These are phyloP conservation scores for Phania funesta DNA, from an alignment of 2,888 invertebrate genomes.

Conservation along the genomic window DNA sequence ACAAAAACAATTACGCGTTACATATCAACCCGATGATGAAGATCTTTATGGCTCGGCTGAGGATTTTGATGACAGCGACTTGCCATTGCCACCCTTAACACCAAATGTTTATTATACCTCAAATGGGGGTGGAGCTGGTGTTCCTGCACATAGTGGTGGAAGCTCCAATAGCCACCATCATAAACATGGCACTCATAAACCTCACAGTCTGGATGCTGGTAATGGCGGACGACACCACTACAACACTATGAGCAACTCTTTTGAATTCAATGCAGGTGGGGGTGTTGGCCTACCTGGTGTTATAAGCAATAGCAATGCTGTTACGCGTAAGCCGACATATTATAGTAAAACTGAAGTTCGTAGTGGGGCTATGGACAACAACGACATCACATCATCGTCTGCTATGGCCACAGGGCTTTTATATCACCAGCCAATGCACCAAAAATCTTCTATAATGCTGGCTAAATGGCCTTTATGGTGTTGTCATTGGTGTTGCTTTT, in stretches of 20 bases:
- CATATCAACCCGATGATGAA: constrained; percentile 83
- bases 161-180: constrained; percentile 50
- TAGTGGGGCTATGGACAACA: constrained; percentile 74
- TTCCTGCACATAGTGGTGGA: constrained; percentile 8
- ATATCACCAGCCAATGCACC: constrained; percentile 43
- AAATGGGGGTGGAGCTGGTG: constrained; percentile 64
- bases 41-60: constrained; percentile 88
- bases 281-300: constrained; percentile 64
- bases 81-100: constrained; percentile 75
- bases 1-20: constrained; percentile 79
- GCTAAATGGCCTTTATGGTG: constrained; percentile 58
- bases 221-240: constrained; percentile 70
- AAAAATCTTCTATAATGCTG: constrained; percentile 45
- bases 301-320: constrained; percentile 70
- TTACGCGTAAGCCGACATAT: constrained; percentile 79
- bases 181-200: constrained; percentile 65
- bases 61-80: constrained; percentile 83
- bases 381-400: constrained; percentile 73
- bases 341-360: constrained; percentile 75
- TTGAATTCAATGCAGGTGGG: constrained; percentile 57
- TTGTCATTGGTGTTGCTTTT: constrained; percentile 49
- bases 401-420: constrained; percentile 45
- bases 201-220: constrained; percentile 58
- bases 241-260: constrained; percentile 61
- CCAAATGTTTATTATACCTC: constrained; percentile 77